Evolutionary conservation across 2,113 vertebrate genomes (phyloP).

Genomic region (Labrus mixtus): DNA sequence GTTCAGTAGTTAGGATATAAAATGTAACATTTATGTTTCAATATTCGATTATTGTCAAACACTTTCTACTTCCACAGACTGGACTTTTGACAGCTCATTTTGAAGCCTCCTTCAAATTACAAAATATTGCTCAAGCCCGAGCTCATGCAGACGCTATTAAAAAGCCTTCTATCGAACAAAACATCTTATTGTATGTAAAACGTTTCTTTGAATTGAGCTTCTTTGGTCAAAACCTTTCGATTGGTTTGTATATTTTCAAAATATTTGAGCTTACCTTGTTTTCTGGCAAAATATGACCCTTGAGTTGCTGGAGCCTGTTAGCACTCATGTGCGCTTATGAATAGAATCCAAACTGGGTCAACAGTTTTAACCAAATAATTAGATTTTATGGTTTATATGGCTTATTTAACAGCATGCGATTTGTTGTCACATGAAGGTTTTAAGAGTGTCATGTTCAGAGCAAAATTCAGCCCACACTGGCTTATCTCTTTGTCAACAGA

Average conservation of each 20-base stretch:
- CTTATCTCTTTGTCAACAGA: conserved; percentile 66
- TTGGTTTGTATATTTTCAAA: neutral
- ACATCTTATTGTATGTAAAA: too few relatives aligned
- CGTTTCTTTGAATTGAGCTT: too few relatives aligned
- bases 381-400: conserved; percentile 46
- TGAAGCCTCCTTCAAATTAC: too few relatives aligned
- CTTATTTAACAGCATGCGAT: conserved; percentile 16
- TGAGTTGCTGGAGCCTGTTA: conserved; percentile 66
- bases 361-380: conserved; percentile 18
- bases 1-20: too few relatives aligned
- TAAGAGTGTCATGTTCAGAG: conserved; percentile 2
- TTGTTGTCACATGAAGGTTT: conserved; percentile 27
- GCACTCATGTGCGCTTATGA: conserved; percentile 63
- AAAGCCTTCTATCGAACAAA: too few relatives aligned
- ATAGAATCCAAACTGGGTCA: conserved; percentile 20
- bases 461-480: conserved; percentile 1
- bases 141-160: too few relatives aligned
- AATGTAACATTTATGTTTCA: too few relatives aligned
- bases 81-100: too few relatives aligned
- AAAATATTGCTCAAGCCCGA: too few relatives aligned
- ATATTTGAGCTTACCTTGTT: conserved; percentile 67
- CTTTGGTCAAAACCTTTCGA: too few relatives aligned
- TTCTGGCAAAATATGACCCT: conserved; percentile 66
- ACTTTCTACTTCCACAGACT: too few relatives aligned
- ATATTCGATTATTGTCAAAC: too few relatives aligned